Percentiles rank a stretch among this genome's conserved stretches.
phyloP scores from a whole-genome alignment of 1,140 invertebrate genomes.

The Drosophila nebulosa region DNA sequence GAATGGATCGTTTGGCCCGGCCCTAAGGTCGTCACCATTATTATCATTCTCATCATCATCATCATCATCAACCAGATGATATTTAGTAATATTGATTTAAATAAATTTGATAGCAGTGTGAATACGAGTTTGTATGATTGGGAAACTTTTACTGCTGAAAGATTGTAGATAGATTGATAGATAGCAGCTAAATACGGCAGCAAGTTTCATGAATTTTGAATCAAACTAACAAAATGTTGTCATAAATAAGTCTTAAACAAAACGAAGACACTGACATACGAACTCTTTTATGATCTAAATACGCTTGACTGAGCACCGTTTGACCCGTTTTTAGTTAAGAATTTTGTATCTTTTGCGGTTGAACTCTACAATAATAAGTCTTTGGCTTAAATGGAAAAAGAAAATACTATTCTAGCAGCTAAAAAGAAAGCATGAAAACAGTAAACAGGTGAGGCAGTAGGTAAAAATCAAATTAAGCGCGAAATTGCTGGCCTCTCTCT shows the following conservation, averaged over 20 bases:
- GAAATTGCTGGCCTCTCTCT: constrained; percentile 35
- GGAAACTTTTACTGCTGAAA: not conserved
- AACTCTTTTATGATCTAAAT: not conserved
- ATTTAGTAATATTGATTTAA: constrained; percentile 45
- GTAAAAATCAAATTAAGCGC: constrained; percentile 57
- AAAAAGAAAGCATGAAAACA: constrained; percentile 3
- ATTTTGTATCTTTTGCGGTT: not conserved
- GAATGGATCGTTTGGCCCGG: constrained; percentile 32
- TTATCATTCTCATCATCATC: not conserved
- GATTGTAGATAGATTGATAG: not conserved
- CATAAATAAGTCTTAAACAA: too few species aligned
- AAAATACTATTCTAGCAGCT: constrained; percentile 1
- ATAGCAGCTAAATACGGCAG: not conserved
- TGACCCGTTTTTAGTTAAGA: not conserved
- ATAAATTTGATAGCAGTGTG: constrained; percentile 27
- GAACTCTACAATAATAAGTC: not conserved
- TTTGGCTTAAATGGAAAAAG: not conserved
- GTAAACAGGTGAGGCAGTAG: not conserved
- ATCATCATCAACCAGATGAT: constrained; percentile 22
- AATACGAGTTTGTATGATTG: not conserved
- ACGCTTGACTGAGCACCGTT: not conserved
- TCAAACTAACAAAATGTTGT: too few species aligned
- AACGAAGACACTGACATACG: too few species aligned
- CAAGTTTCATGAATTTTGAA: too few species aligned
- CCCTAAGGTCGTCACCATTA: constrained; percentile 39